Evolutionary conservation across 23 tunicate species (phyloP).

Genomic region (Aplidium turbinatum): DNA sequence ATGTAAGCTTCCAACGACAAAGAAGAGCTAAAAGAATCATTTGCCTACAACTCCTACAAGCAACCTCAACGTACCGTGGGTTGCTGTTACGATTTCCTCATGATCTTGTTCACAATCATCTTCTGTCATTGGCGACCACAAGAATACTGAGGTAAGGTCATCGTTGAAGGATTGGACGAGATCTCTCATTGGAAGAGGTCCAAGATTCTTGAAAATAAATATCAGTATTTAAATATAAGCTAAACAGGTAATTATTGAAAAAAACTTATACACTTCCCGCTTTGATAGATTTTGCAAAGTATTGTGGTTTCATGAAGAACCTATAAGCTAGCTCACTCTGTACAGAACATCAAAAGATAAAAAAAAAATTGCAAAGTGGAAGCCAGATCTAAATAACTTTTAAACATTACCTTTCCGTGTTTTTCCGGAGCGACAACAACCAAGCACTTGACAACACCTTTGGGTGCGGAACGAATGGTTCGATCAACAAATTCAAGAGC

Average conservation of each 20-base stretch:
- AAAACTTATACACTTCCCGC: no score
- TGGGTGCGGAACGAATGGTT: background rate
- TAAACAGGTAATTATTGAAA: no score
- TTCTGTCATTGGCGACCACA: slow-evolving; percentile 18
- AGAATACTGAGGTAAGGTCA: slow-evolving; percentile 18
- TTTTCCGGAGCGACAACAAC: slow-evolving; percentile 28
- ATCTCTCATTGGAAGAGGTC: background rate
- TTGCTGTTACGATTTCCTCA: background rate
- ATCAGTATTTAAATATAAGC: no score
- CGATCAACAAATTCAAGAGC: slow-evolving; percentile 17
- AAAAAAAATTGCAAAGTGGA: background rate
- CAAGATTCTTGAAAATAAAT: no score
- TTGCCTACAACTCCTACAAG: no score
- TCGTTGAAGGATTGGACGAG: background rate
- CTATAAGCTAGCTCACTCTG: no score
- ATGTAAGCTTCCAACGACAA: no score
- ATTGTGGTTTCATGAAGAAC: background rate
- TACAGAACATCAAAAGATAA: background rate
- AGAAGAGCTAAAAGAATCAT: no score
- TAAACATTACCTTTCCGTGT: slow-evolving; percentile 8
- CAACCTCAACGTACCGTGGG: slow-evolving; percentile 15
- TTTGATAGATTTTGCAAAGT: no score
- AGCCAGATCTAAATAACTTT: background rate
- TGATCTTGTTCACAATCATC: background rate
- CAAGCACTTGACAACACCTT: slow-evolving; percentile 8